Evolutionary conservation across 1,140 invertebrate genomes (phyloP), one percentile per base, ranked within the genome.

Genomic region (Ostrea denselamellosa): DNA sequence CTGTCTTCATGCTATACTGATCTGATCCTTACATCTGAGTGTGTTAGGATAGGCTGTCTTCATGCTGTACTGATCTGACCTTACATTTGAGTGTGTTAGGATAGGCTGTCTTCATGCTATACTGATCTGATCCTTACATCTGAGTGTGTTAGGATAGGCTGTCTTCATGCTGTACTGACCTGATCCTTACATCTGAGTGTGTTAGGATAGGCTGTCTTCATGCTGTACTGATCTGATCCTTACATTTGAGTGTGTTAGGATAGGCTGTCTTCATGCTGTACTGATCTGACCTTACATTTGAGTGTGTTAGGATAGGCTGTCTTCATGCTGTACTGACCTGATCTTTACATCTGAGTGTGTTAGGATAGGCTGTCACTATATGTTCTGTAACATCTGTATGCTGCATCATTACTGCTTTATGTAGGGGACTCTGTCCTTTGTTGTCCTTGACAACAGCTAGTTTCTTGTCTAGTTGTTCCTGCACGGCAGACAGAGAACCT

Each of bases 201-300:
- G 56, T 58, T 19, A 58, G 56, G 56, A 0, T 56, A 0, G 8
- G 54, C 54, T 56, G 8, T 58, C 56, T 58, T 19, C 19, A 58
- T 56, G n/a, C n/a, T n/a, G n/a, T n/a, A 8, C 56, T 3, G 56
- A 58, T 2, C 8, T 58, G 8, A 58, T 58, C 56, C 19, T 58
- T 58, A 58, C 8, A 58, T 58, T 58, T 58, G 9, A 58, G 12
- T 9, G 56, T 58, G 56, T 58, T 19, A 58, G 56, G 56, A 9
- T 58, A 62, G 7, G 7, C 19, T 10, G 22, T 53, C 34, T 85
- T 53, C 9, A 92, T 87, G 56, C 83, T 10, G 92, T 34, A 91
- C 92, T 90, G 88, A 92, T 90, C 88, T 92, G 91, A 85, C 91
- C 91, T 89, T 91, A 85, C 87, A 86, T 84, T 91, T 92, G 58